phyloP scores from a whole-genome alignment of 2,888 invertebrate genomes.

The Eilema griseolum region DNA sequence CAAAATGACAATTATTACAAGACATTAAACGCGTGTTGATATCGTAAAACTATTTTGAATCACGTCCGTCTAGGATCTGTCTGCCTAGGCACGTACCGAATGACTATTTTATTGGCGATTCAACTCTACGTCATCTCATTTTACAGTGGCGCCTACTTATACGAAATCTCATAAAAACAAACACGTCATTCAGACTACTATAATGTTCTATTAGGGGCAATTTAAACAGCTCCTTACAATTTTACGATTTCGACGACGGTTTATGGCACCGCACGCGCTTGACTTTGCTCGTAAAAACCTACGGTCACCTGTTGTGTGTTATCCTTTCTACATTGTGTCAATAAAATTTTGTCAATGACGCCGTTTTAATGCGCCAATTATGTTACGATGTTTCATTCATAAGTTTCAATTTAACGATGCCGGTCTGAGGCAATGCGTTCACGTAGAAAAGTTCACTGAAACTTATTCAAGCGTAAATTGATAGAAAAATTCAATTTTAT shows the following conservation, averaged over 20 bases:
- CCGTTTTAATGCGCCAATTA: slow-evolving; percentile 79
- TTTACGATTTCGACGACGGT: slow-evolving; percentile 77
- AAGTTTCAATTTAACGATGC: slow-evolving; percentile 66
- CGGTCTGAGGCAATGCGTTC: slow-evolving; percentile 52
- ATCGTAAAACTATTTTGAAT: slow-evolving; percentile 50
- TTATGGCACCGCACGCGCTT: slow-evolving; percentile 74
- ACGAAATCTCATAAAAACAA: slow-evolving; percentile 76
- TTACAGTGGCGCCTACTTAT: slow-evolving; percentile 68
- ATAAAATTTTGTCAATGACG: slow-evolving; percentile 80
- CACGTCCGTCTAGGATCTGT: slow-evolving; percentile 56
- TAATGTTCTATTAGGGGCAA: slow-evolving; percentile 78
- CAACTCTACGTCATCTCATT: slow-evolving; percentile 58
- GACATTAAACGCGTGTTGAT: slow-evolving; percentile 41
- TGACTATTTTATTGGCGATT: slow-evolving; percentile 59
- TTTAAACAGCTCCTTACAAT: slow-evolving; percentile 76
- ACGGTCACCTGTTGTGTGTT: slow-evolving; percentile 83
- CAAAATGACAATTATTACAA: slow-evolving; percentile 36
- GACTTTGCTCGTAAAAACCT: slow-evolving; percentile 78
- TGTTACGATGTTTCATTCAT: slow-evolving; percentile 76
- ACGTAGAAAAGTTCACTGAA: slow-evolving; percentile 46
- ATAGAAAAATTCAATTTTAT: slow-evolving; percentile 26
- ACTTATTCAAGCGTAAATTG: slow-evolving; percentile 38
- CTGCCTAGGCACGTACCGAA: slow-evolving; percentile 53
- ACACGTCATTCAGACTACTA: slow-evolving; percentile 76
- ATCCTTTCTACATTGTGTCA: slow-evolving; percentile 72